Conservation (phyloP, 2,113 vertebrate genomes). For the Mystacornis crossleyi region DNA sequence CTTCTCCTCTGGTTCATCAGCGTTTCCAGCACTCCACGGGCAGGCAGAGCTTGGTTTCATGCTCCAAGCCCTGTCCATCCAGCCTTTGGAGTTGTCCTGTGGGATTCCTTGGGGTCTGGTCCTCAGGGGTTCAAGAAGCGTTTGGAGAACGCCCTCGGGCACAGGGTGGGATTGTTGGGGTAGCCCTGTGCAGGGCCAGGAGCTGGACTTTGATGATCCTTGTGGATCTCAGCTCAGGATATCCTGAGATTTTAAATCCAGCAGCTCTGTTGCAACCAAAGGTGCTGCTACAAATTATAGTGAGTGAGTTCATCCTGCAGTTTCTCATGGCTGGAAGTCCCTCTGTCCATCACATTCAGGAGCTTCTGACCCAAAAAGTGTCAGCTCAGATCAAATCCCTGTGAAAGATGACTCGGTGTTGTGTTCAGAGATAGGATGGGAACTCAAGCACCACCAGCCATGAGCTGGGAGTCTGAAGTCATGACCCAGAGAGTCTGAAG, state of each 20-base stretch:
- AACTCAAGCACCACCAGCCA: background rate
- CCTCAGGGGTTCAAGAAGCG: background rate
- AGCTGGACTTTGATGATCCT: background rate
- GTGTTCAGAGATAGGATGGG: background rate
- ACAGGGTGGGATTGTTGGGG: background rate
- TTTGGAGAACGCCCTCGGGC: background rate
- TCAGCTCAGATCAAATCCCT: background rate
- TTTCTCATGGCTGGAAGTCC: background rate
- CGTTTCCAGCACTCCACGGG: background rate
- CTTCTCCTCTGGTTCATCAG: background rate
- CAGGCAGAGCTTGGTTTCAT: background rate
- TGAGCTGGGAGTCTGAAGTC: background rate
- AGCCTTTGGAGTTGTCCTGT: background rate
- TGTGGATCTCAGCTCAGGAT: background rate
- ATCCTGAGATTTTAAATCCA: background rate
- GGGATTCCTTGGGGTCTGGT: background rate
- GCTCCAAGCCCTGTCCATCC: background rate
- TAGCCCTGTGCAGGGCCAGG: background rate
- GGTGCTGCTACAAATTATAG: background rate
- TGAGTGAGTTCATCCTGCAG: background rate
- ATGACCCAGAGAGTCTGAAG: background rate
- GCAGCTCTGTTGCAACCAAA: background rate
- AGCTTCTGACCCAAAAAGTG: background rate
- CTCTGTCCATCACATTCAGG: background rate
- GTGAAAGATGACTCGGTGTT: background rate